Percentiles rank a stretch among this genome's conserved stretches.
These are phyloP conservation scores for Drosophila antonietae DNA, from an alignment of 2,888 invertebrate species.

Conservation along the genomic window DNA sequence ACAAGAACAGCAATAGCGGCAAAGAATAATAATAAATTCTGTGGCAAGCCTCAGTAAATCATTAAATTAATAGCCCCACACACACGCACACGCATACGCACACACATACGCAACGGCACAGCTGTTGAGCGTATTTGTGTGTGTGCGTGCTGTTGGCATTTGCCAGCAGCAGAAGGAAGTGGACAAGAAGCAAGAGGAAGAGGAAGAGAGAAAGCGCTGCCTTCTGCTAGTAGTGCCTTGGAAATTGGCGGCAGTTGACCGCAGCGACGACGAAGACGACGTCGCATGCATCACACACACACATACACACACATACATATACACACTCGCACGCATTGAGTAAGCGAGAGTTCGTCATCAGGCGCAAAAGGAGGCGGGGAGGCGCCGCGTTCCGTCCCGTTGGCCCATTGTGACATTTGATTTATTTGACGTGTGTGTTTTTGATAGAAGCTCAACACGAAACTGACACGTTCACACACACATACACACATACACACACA, in stretches of 20 bases:
- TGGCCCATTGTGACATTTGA: conserved; percentile 82
- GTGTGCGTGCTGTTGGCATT: conserved; percentile 46
- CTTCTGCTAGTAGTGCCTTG: conserved; percentile 42
- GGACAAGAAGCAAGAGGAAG: conserved; percentile 16
- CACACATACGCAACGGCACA: conserved; percentile 32
- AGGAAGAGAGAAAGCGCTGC: conserved; percentile 31
- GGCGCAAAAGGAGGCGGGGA: conserved; percentile 25
- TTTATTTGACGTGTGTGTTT: conserved; percentile 83
- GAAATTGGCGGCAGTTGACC: conserved; percentile 77
- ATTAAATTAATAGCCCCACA: conserved; percentile 75
- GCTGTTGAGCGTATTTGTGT: conserved; percentile 48
- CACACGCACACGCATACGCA: conserved; percentile 27
- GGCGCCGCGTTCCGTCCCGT: conserved; percentile 35
- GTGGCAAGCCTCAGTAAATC: conserved; percentile 76
- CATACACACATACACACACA: conserved; percentile 37
- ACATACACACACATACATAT: conserved; percentile 30
- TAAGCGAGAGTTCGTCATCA: conserved; percentile 70
- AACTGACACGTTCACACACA: conserved; percentile 72
- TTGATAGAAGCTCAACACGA: conserved; percentile 82
- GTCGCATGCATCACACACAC: conserved; percentile 49
- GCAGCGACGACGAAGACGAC: conserved; percentile 57
- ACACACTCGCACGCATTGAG: conserved; percentile 38
- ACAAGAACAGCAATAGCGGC: conserved; percentile 4
- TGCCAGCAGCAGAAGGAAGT: conserved; percentile 36
- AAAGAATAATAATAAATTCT: conserved; percentile 67